A percentile compares a stretch with the other conserved stretches of the same genome.
Evolutionary conservation across 2,113 vertebrate species (phyloP).

Genomic region (Spizaetus ornatus): DNA sequence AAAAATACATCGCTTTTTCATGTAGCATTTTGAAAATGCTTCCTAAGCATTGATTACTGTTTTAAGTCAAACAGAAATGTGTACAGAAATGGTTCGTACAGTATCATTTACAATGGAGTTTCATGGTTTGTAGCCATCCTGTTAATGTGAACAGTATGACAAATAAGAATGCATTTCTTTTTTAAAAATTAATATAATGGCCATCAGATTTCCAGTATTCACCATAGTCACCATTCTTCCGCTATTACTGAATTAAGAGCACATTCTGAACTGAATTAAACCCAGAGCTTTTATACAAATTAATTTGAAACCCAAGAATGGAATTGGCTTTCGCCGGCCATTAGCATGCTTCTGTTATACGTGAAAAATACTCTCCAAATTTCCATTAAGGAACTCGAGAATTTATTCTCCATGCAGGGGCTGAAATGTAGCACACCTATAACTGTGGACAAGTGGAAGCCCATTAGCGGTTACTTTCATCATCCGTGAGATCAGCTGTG

Average conservation of each 20-base stretch:
- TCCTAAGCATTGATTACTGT: neutral
- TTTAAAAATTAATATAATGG: neutral
- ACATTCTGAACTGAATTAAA: constrained; percentile 31
- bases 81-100: neutral
- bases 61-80: neutral
- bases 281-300: neutral
- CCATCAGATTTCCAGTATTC: neutral
- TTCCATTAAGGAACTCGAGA: constrained; percentile 23
- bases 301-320: constrained; percentile 20
- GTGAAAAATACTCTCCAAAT: neutral
- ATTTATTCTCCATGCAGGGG: neutral
- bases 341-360: neutral
- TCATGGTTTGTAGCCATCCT: neutral
- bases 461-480: constrained; percentile 41
- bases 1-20: neutral
- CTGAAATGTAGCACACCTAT: neutral
- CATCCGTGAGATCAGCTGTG: constrained; percentile 1
- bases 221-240: neutral
- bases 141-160: neutral
- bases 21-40: neutral
- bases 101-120: neutral
- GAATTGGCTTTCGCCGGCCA: neutral
- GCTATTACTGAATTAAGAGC: neutral
- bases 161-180: constrained; percentile 9
- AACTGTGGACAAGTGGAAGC: neutral